Evolutionary conservation across 2,113 vertebrate species (phyloP), one percentile per base, ranked within the genome.

Genomic region (Lichenostomus cassidix): DNA sequence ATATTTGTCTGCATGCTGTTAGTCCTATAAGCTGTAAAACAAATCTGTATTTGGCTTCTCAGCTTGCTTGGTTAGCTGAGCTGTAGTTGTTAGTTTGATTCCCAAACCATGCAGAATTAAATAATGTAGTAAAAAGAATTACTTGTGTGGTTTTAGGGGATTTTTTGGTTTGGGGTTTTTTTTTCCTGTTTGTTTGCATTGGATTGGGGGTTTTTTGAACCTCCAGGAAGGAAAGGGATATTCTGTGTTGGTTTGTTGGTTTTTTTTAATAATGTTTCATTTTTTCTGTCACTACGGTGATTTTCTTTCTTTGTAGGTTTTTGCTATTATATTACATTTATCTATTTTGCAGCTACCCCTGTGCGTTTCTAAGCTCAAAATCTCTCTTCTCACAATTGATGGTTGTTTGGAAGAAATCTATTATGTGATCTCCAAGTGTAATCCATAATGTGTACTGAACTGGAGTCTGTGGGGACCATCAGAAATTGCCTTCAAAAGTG

Each of bases 101-200:
- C 33, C 8, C 21, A 65, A 88, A 41, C 18, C 7, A 49, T 15
- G 17, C 3, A 8, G 37, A 83, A 49, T 59, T 91, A 90, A 76
- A 28, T 69, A 35, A 10, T 1, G 0, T 23, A 46, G 19, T 59
- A 60, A 12, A 47, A 92, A 86, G 3, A 85, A 63, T 42, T 63
- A 59, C 12, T 65, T 44, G 12, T 2, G 7, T 44, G 21, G 8
- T 33, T 58, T 67, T 50, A 14, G 1, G 11, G 0, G 3, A 1
- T 46, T 60, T 42, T 42, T 46, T 46, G 16, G 7, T 25, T 50
- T 16, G 3, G 7, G 12, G 8, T 41, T 52, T 24, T 21, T 21
- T 29, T 19, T 46, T 20, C 19, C 22, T n/a, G 6, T 41, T 63
- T 33, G 39, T 9, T 49, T 64, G 28, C 8, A 3, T 84, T 47